Percentiles rank a stretch among this genome's conserved stretches.
phyloP scores from a whole-genome alignment of 2,888 invertebrate genomes.

The Hermaeophaga mercurialis region DNA sequence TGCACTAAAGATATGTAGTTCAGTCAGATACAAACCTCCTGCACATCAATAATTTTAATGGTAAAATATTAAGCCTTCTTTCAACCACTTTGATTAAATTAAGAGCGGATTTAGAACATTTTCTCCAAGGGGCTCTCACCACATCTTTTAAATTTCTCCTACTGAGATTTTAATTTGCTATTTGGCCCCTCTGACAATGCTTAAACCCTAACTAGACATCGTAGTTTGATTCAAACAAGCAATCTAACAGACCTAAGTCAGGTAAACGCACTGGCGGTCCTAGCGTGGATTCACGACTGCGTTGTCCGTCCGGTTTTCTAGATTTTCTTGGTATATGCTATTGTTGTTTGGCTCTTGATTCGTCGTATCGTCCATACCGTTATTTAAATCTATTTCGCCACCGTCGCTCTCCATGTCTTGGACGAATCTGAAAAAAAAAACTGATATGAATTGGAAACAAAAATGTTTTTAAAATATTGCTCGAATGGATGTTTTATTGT shows the following conservation, averaged over 20 bases:
- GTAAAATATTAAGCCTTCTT: conserved; percentile 14
- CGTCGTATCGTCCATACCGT: conserved; percentile 43
- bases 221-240: conserved; percentile 26
- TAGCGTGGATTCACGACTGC: conserved; percentile 48
- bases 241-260: conserved; percentile 8
- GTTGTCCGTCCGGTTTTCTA: conserved; percentile 56
- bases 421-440: conserved; percentile 54
- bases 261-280: conserved; percentile 5
- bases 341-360: conserved; percentile 61
- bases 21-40: conserved; percentile 9
- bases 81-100: not conserved
- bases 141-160: not conserved
- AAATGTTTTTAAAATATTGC: too few relatives aligned
- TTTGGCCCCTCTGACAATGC: not conserved
- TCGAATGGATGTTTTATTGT: too few relatives aligned
- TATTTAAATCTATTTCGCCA: conserved; percentile 49
- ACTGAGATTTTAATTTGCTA: not conserved
- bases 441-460: too few relatives aligned
- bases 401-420: conserved; percentile 57
- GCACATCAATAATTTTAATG: conserved; percentile 4
- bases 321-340: conserved; percentile 62
- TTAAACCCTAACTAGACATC: conserved; percentile 13
- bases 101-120: not conserved
- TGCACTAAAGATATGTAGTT: not conserved
- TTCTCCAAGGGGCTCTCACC: too few relatives aligned